phyloP scores from a whole-genome alignment of 2,113 vertebrate species.

The Silurus asotus region DNA sequence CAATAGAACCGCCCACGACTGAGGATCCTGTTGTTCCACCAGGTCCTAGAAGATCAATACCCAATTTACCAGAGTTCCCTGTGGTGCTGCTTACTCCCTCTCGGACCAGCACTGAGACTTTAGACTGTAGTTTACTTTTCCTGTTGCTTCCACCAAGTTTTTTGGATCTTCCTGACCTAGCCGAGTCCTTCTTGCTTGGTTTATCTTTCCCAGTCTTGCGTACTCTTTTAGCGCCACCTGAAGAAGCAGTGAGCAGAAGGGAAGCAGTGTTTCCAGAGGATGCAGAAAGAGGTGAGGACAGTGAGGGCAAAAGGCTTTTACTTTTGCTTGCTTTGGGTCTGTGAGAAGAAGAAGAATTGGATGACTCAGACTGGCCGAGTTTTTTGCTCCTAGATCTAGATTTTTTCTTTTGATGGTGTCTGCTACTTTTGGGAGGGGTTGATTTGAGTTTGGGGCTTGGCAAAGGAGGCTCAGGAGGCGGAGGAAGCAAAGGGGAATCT shows the following conservation, averaged over 20 bases:
- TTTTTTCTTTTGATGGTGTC: slow-evolving; percentile 70
- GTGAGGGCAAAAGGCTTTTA: slow-evolving; percentile 64
- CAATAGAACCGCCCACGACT: slow-evolving; percentile 82
- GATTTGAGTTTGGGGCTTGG: slow-evolving; percentile 67
- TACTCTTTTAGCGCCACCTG: slow-evolving; percentile 61
- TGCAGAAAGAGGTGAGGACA: slow-evolving; percentile 59
- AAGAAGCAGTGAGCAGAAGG: slow-evolving; percentile 44
- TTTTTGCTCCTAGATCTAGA: slow-evolving; percentile 70
- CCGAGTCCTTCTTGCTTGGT: slow-evolving; percentile 66
- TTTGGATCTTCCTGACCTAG: slow-evolving; percentile 68
- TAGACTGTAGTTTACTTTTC: slow-evolving; percentile 90
- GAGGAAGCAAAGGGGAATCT: slow-evolving; percentile 69
- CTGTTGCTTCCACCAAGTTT: slow-evolving; percentile 65
- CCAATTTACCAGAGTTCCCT: slow-evolving; percentile 69
- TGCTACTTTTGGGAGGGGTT: slow-evolving; percentile 56
- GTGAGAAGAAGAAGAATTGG: slow-evolving; percentile 59
- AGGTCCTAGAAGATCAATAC: slow-evolving; percentile 69
- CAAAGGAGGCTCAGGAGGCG: slow-evolving; percentile 60
- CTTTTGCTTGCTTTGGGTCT: slow-evolving; percentile 61
- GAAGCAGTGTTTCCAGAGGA: slow-evolving; percentile 42
- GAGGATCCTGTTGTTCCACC: slow-evolving; percentile 64
- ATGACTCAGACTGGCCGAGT: slow-evolving; percentile 61
- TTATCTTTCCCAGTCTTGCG: slow-evolving; percentile 71
- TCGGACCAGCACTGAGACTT: slow-evolving; percentile 87
- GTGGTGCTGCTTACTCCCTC: slow-evolving; percentile 92